Base-by-base conservation (phyloP, 2,888 invertebrate species). In the Tanytarsus gracilentus region DNA sequence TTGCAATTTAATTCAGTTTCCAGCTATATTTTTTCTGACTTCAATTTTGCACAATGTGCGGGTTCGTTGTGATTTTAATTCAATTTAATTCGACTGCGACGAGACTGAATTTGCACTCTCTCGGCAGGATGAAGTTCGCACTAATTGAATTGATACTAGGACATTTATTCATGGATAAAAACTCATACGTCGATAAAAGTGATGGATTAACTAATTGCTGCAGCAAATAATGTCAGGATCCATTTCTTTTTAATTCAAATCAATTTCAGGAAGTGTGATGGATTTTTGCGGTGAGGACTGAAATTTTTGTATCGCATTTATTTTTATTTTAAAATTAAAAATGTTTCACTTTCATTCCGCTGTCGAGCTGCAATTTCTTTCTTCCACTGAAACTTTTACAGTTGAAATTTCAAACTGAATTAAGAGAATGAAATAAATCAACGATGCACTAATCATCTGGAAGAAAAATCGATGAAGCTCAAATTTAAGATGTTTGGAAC, bases 21-120 rank as follows among this genome's bases (percentile, higher is more conserved):
- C 7, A 14, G 5, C 36, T 36, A n/a, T 14, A 14, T 36, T 36
- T 36, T 36, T 36, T 14, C 29, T 7, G 1, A 14, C 4, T 36
- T 16, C 16, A n/a, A n/a, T 36, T 36, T 36, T 36, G 36, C 14
- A 14, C 14, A n/a, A 14, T 16, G 36, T 36, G 36, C 36, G 36
- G 36, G 36, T 30, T 36, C 26, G n/a, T 55, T n/a, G 55, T 55
- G 39, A 55, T 55, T 40, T 40, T 55, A 39, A 55, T 55, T 55
- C 55, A 55, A 40, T 55, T 55, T 16, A 33, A 39, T 36, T 36
- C 36, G 16, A 9, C 16, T 36, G 36, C 36, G 16, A 14, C 36
- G 36, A 36, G 36, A 36, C 16, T 36, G n/a, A n/a, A 36, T 36
- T 14, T n/a, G 36, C 36, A 36, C 36, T n/a, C n/a, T n/a, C n/a